A percentile compares a stretch with the other conserved stretches of the same genome.
Evolutionary conservation across 1,140 invertebrate species (phyloP).

Genomic region (Maniola jurtina): DNA sequence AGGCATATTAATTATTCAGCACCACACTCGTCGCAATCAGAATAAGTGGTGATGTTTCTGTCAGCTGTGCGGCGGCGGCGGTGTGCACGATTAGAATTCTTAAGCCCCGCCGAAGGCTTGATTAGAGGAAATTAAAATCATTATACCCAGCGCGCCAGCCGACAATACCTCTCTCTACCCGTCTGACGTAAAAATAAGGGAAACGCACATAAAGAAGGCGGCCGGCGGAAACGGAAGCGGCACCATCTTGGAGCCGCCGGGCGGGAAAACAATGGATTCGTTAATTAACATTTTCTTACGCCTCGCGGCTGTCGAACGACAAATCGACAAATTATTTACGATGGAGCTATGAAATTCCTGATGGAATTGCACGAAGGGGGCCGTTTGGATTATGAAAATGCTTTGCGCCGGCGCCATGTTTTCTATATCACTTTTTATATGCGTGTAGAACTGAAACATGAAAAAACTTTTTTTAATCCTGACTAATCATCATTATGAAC

Average conservation of each 20-base stretch:
- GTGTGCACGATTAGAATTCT: slow-evolving; percentile 77
- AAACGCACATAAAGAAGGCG: slow-evolving; percentile 76
- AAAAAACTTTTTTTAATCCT: not conserved
- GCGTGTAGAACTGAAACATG: not conserved
- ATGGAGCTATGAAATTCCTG: slow-evolving; percentile 65
- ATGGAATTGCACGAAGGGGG: slow-evolving; percentile 50
- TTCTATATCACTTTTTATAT: not conserved
- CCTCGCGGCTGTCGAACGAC: slow-evolving; percentile 78
- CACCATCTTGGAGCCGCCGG: slow-evolving; percentile 77
- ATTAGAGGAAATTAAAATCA: slow-evolving; percentile 79
- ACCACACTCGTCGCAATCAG: slow-evolving; percentile 77
- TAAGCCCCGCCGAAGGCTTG: slow-evolving; percentile 75
- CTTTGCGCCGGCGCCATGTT: slow-evolving; percentile 28
- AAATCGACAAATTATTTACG: slow-evolving; percentile 79
- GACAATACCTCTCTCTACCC: slow-evolving; percentile 65
- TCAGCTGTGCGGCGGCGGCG: slow-evolving; percentile 62
- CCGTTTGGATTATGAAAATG: slow-evolving; percentile 54
- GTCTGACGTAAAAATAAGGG: slow-evolving; percentile 70
- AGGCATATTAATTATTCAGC: slow-evolving; percentile 77
- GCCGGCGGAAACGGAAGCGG: slow-evolving; percentile 75
- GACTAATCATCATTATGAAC: too few species aligned
- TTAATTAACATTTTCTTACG: slow-evolving; percentile 81
- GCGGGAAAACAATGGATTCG: slow-evolving; percentile 79
- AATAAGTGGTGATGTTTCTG: slow-evolving; percentile 78
- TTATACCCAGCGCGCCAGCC: slow-evolving; percentile 65